Percentiles rank a stretch among this genome's conserved stretches.
Conservation (phyloP, 2,113 vertebrate species). For the Ctenodactylus gundi region DNA sequence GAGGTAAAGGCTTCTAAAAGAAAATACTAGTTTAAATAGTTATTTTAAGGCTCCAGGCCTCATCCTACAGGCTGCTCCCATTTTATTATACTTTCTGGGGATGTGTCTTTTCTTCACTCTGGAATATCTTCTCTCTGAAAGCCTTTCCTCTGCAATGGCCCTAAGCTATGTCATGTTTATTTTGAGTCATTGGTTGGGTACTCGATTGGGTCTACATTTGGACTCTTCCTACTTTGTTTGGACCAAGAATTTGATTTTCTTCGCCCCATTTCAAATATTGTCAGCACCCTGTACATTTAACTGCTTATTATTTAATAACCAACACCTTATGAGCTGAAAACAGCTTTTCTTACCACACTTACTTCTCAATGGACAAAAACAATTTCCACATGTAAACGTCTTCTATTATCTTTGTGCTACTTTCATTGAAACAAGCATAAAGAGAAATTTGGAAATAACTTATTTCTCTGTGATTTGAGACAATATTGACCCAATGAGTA, state of each 20-base stretch:
- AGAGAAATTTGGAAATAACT: not conserved
- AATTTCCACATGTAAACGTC: constrained; percentile 18
- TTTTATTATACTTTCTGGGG: not conserved
- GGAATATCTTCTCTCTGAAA: not conserved
- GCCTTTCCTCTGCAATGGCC: not conserved
- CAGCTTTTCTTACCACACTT: constrained; percentile 55
- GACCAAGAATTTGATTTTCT: constrained; percentile 54
- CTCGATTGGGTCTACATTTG: constrained; percentile 17
- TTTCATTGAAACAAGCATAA: not conserved
- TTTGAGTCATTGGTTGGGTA: constrained; percentile 39
- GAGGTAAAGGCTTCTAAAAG: not conserved
- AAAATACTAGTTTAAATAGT: constrained; percentile 32
- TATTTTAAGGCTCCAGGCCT: not conserved
- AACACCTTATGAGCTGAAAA: constrained; percentile 70
- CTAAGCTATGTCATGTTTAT: not conserved
- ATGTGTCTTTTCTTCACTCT: constrained; percentile 34
- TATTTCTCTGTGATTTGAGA: not conserved
- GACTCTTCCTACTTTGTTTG: constrained; percentile 50
- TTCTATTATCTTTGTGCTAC: not conserved
- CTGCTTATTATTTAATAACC: constrained; percentile 54
- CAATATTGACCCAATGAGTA: not conserved
- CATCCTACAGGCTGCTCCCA: not conserved
- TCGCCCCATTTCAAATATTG: constrained; percentile 67
- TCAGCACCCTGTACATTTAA: constrained; percentile 65
- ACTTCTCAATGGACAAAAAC: constrained; percentile 50